phyloP scores from a whole-genome alignment of 2,888 invertebrate species.

The Aricia artaxerxes region DNA sequence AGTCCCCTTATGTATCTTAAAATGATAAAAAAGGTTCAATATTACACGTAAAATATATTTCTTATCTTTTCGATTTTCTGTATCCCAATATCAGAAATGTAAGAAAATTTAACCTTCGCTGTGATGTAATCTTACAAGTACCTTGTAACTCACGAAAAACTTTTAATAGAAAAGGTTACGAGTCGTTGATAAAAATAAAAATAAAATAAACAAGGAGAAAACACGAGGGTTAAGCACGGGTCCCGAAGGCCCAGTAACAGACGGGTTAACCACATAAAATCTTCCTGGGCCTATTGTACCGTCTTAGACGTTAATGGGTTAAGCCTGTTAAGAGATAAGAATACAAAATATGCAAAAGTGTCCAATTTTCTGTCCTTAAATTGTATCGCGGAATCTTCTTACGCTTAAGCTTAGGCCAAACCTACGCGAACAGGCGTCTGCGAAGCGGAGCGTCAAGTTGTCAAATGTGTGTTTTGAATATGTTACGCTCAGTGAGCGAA shows the following conservation, averaged over 20 bases:
- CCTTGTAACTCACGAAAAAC: neutral
- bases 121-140: neutral
- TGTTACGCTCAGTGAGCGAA: no score
- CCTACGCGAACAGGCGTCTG: no score
- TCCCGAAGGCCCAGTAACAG: neutral
- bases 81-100: neutral
- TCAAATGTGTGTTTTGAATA: no score
- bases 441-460: no score
- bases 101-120: neutral
- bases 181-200: constrained; percentile 6
- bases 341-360: neutral
- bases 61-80: no score
- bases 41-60: no score
- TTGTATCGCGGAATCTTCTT: no score
- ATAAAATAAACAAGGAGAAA: neutral
- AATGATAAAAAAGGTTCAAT: no score
- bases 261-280: neutral
- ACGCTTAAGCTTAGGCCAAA: no score
- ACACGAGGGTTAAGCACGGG: neutral
- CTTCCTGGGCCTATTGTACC: neutral
- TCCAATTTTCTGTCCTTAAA: no score
- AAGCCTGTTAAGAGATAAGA: neutral
- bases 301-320: neutral
- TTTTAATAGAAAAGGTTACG: constrained; percentile 11
- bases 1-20: no score